These are phyloP conservation scores for Mallateleia sp. DNA, from an alignment of 2,888 invertebrate genomes.

Conservation along the genomic window DNA sequence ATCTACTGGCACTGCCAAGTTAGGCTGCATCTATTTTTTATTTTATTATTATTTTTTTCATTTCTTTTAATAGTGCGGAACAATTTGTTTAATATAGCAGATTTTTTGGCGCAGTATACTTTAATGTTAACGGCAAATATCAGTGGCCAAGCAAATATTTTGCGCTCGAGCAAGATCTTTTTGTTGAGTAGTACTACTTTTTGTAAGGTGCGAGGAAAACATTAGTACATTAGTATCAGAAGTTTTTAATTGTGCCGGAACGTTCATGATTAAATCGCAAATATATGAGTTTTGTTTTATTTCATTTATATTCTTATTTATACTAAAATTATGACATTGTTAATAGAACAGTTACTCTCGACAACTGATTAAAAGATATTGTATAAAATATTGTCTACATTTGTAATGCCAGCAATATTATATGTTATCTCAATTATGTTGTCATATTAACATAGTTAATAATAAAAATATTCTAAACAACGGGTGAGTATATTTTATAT, in stretches of 20 bases:
- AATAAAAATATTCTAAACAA: no score
- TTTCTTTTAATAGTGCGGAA: not conserved
- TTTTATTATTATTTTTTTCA: no score
- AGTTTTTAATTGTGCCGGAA: conserved; percentile 3
- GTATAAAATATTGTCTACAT: no score
- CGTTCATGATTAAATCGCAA: conserved; percentile 24
- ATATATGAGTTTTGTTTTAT: no score
- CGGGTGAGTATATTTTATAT: no score
- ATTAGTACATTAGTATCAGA: not conserved
- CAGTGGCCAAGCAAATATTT: conserved; percentile 16
- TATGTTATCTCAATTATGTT: no score
- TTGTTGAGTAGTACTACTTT: conserved; percentile 23
- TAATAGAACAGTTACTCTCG: no score
- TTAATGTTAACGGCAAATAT: conserved; percentile 52
- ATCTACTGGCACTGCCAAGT: not conserved
- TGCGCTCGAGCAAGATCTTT: conserved; percentile 11
- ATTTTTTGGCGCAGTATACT: conserved; percentile 24
- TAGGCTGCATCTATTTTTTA: not conserved
- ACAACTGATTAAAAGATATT: no score
- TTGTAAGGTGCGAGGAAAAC: not conserved
- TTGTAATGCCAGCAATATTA: no score
- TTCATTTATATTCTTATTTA: no score
- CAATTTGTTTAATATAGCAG: conserved; percentile 11
- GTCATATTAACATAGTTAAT: no score
- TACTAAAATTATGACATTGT: no score